Evolutionary conservation across 2,113 vertebrate species (phyloP), one percentile per base, ranked within the genome.

Genomic region (Nothobranchius kuhntae): DNA sequence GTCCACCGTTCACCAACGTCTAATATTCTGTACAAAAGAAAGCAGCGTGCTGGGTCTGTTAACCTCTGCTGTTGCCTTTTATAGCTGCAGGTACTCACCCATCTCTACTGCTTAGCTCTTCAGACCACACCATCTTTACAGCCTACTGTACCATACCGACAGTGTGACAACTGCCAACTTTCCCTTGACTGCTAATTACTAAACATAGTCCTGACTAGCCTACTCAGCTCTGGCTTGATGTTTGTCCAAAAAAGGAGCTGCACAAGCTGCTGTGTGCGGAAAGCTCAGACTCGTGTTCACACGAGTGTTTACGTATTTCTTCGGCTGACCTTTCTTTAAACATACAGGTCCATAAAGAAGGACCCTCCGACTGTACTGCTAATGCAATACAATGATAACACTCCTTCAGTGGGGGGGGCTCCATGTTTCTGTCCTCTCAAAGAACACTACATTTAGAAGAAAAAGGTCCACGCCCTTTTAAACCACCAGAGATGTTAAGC

Each of bases 351-450:
- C 40, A 40, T 40, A 55, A 24, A 51, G 30, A 36, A 50, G 15
- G 42, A 9, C 13, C 2, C 10, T 5, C 14, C 8, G 0, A 48
- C 14, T 48, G 15, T 15, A 48, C 84, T 81, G 81, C 86, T 89
- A 90, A 90, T 91, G 87, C 86, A 90, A 91, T 81, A 85, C 87
- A 90, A 89, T 73, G 89, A 91, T 87, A 91, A 91, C 89, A 91
- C 91, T 91, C 88, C 83, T 91, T 73, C 75, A 81, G 82, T 89
- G 89, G 21, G 21, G 21, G 21, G 21, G 15, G 12, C 52, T 53
- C 13, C 11, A n/a, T 76, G 74, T 86, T 85, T 89, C 71, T 78
- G 78, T 81, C 47, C 55, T 62, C 65, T 65, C 44, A 63, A 30
- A 30, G 1, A 30, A 30, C 1, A 1, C 30, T 30, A 30, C 30